These are phyloP conservation scores for Drosophila borborema DNA, from an alignment of 2,888 invertebrate species.

Conservation along the genomic window DNA sequence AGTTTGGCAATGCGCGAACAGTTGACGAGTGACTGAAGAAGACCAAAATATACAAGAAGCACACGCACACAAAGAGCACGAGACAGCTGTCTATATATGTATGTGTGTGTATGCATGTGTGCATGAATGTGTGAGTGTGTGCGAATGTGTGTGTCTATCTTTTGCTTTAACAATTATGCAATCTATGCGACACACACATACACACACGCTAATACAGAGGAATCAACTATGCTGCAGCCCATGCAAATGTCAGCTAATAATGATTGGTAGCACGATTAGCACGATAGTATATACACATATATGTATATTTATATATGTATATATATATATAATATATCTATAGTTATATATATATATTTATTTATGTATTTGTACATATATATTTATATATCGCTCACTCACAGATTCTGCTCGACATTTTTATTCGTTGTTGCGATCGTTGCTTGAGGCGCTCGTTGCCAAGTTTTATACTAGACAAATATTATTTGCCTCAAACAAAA, in stretches of 20 bases:
- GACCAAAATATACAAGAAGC: constrained; percentile 58
- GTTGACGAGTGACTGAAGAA: constrained; percentile 48
- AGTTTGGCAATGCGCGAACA: constrained; percentile 30
- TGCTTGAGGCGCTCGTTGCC: constrained; percentile 69
- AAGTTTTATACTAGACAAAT: constrained; percentile 76
- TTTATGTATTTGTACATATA: background rate
- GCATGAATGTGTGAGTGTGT: background rate
- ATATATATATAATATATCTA: constrained; percentile 10
- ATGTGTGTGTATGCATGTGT: constrained; percentile 4
- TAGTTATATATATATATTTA: constrained; percentile 9
- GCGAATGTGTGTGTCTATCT: constrained; percentile 39
- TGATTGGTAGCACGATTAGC: constrained; percentile 54
- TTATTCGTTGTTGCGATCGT: constrained; percentile 61
- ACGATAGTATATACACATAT: constrained; percentile 13
- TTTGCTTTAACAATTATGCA: constrained; percentile 70
- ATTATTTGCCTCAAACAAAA: constrained; percentile 59
- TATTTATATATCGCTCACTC: constrained; percentile 44
- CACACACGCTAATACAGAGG: background rate
- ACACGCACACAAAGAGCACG: constrained; percentile 27
- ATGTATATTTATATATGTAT: constrained; percentile 6
- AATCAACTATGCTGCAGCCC: constrained; percentile 18
- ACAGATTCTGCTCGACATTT: constrained; percentile 74
- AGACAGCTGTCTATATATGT: constrained; percentile 47
- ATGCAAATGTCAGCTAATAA: constrained; percentile 56
- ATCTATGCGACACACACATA: constrained; percentile 53